Evolutionary conservation across 2,888 invertebrate species (phyloP), one percentile per base, ranked within the genome.

Genomic region (Drosophila percnosoma): DNA sequence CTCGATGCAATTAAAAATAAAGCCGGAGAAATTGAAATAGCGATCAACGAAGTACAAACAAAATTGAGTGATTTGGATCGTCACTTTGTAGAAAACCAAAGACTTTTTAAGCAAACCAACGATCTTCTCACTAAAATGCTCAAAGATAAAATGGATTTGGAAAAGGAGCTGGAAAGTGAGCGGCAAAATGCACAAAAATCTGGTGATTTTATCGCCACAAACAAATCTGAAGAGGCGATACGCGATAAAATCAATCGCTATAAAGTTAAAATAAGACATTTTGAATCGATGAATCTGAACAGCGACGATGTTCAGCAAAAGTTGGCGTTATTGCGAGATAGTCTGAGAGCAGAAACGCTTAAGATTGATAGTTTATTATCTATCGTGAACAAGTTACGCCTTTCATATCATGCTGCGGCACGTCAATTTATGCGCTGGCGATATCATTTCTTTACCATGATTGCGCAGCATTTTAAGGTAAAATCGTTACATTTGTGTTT

Each of bases 181-280:
- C 73, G 65, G 0, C 31, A 52, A 0, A 66, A 66, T 7, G 85
- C 92, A 0, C 74, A 84, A 68, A 92, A 93, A 62, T 71, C 74
- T 31, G 92, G 93, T 36, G 91, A 91, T 51, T 92, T 92, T 24
- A 77, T 91, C 21, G 82, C 91, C 18, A 82, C 93, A 0, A 91
- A 93, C 24, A 85, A 91, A 45, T 87, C 91, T 8, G 93, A 95
- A 51, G 90, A 88, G 1, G 90, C 92, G 64, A 91, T 94, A 68
- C 90, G 82, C 24, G 89, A 91, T 5, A 77, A 92, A 55, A 92
- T 93, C 71, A 90, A 87, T 78, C 82, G 85, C 31, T 78, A 87
- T 33, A 90, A 92, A 67, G 89, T 86, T 1, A 92, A 90, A 68
- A 79, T 92, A 1, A 90, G 83, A 65, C 87, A 91, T 73, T 86